Conservation (phyloP, 2,888 invertebrate species). For the Pyrochroa serraticornis region DNA sequence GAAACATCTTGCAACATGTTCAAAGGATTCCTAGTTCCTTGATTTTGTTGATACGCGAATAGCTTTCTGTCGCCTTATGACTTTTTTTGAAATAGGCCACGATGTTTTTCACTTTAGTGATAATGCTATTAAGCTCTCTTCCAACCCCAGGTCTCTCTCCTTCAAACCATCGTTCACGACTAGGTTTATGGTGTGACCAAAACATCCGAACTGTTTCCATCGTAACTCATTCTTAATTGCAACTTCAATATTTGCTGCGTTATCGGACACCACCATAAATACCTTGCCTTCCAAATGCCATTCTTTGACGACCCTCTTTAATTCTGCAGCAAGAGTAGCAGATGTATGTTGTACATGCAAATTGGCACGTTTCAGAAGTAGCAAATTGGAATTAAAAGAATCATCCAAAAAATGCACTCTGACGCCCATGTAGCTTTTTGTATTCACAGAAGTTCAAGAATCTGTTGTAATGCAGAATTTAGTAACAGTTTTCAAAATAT, state of each 20-base stretch:
- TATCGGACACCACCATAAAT: constrained; percentile 41
- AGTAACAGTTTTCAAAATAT: no score
- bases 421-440: constrained; percentile 41
- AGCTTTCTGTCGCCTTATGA: constrained; percentile 33
- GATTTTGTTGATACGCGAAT: constrained; percentile 43
- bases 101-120: constrained; percentile 31
- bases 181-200: constrained; percentile 43
- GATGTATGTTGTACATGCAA: constrained; percentile 38
- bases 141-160: constrained; percentile 1
- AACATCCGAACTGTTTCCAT: constrained; percentile 39
- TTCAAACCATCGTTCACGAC: constrained; percentile 33
- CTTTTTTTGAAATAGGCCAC: constrained; percentile 41
- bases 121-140: no score
- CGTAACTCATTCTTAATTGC: constrained; percentile 31
- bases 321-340: constrained; percentile 36
- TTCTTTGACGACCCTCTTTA: constrained; percentile 35
- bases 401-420: constrained; percentile 40
- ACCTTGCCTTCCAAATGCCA: constrained; percentile 42
- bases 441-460: constrained; percentile 44
- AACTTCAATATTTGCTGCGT: constrained; percentile 42
- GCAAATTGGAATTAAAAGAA: constrained; percentile 36
- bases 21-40: constrained; percentile 12
- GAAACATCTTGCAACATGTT: constrained; percentile 31
- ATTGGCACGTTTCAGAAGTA: constrained; percentile 33
- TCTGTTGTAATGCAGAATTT: no score